A percentile compares a stretch with the other conserved stretches of the same genome.
phyloP scores from a whole-genome alignment of 1,140 invertebrate species.

The Drosophila kikkawai region DNA sequence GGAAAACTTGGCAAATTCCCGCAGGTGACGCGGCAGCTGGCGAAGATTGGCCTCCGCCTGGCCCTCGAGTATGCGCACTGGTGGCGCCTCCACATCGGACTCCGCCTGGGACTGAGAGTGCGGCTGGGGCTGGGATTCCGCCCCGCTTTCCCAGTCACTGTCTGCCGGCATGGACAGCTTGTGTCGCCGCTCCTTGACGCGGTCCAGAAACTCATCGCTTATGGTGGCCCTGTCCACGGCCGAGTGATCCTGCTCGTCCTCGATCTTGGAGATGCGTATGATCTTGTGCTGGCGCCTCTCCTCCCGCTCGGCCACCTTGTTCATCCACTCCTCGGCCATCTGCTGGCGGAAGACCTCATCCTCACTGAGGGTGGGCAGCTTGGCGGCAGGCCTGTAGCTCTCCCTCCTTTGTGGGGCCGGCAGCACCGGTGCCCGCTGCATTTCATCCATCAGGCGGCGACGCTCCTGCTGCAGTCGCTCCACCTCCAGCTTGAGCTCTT shows the following conservation, averaged over 20 bases:
- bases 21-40: slow-evolving; percentile 90
- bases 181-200: slow-evolving; percentile 86
- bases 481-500: slow-evolving; percentile 88
- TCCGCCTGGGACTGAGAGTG: slow-evolving; percentile 86
- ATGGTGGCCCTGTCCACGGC: slow-evolving; percentile 87
- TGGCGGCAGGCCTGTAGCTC: slow-evolving; percentile 59
- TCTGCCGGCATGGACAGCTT: slow-evolving; percentile 82
- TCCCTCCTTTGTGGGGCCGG: slow-evolving; percentile 61
- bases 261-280: slow-evolving; percentile 88
- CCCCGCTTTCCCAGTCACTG: slow-evolving; percentile 84
- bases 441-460: slow-evolving; percentile 83
- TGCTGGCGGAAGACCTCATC: slow-evolving; percentile 90
- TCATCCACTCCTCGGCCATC: slow-evolving; percentile 93
- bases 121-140: slow-evolving; percentile 85
- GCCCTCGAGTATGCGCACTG: slow-evolving; percentile 85
- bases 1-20: slow-evolving; percentile 88
- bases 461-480: slow-evolving; percentile 87
- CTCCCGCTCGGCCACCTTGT: slow-evolving; percentile 91
- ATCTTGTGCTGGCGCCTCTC: slow-evolving; percentile 91
- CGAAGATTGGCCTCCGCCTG: slow-evolving; percentile 87
- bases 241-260: slow-evolving; percentile 71
- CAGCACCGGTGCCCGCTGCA: slow-evolving; percentile 70
- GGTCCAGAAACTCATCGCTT: slow-evolving; percentile 90
- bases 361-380: slow-evolving; percentile 85
- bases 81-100: slow-evolving; percentile 86